Base-by-base conservation (phyloP, 2,888 invertebrate genomes). In the Allophyes oxyacanthae region DNA sequence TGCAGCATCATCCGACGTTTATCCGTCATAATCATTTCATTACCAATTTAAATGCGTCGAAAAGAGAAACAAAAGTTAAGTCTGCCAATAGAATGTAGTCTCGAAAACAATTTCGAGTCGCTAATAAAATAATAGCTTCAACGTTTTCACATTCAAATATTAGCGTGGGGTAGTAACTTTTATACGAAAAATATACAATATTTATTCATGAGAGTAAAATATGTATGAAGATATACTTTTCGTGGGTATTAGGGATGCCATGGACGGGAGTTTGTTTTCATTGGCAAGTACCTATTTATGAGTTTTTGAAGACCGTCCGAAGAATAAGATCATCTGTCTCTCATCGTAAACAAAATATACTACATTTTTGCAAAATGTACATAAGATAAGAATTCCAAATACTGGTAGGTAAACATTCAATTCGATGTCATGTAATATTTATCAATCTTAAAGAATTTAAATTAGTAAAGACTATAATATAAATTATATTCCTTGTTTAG, bases 131-230 rank as follows among this genome's bases (percentile, higher is more conserved):
- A 64, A 69, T 70, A 41, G 52, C 53, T 55, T 36, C 49, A 30
- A 46, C 59, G 44, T 30, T 70, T 74, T 71, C 56, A 54, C 65
- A 75, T 77, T 75, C 52, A 70, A 73, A 78, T 77, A 70, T 61
- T 64, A 70, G 62, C 51, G 43, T 38, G 15, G 53, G 63, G 53
- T 71, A 67, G 65, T 73, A 75, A 64, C 56, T 63, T 62, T 58
- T 66, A 54, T 46, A 64, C 62, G 70, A 73, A 80, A 85, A 78
- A 78, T 83, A 83, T 82, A 78, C 77, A 73, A 84, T 85, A 87
- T 81, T 83, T 89, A 88, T 89, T 88, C 87, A 89, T 87, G 83
- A 85, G 72, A 80, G 73, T 79, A 78, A 85, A 87, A 83, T 85
- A 85, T 86, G 79, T 84, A 84, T 85, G 84, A 83, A 83, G 77